Evolutionary conservation across 2,113 vertebrate species (phyloP).

Genomic region (Sterrhoptilus dennistouni): DNA sequence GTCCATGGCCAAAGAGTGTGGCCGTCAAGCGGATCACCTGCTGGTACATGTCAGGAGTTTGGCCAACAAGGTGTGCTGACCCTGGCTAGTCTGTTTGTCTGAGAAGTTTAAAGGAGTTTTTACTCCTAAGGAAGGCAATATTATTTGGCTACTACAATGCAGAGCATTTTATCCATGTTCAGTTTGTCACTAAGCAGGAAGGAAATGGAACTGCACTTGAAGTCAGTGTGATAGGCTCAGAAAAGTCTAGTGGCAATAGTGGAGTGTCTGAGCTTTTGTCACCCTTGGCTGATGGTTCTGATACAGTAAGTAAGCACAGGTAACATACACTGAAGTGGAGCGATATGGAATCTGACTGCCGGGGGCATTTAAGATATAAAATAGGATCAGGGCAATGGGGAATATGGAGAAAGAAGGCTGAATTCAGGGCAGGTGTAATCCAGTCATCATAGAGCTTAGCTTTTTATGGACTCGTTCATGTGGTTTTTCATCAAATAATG

Average conservation of each 20-base stretch:
- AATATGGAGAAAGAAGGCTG: neutral
- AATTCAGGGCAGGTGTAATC: neutral
- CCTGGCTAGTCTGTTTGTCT: neutral
- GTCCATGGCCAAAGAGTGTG: neutral
- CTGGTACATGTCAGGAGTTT: neutral
- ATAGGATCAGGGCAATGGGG: accelerated
- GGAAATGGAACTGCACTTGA: neutral
- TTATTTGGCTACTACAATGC: neutral
- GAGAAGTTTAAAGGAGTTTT: neutral
- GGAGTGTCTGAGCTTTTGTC: neutral
- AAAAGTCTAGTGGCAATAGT: neutral
- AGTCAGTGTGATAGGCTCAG: neutral
- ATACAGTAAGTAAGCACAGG: neutral
- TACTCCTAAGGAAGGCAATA: neutral
- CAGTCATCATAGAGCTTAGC: neutral
- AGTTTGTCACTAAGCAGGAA: neutral
- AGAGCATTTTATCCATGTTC: neutral
- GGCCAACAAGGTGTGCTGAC: neutral
- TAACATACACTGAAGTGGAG: neutral
- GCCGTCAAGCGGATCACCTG: neutral
- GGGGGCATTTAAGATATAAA: neutral
- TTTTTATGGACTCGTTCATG: neutral
- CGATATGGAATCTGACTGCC: neutral
- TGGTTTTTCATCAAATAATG: neutral
- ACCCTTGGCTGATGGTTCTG: neutral